Percentiles rank a stretch among this genome's conserved stretches.
Conservation (phyloP, 1,140 invertebrate species). For the Formica selysi region DNA sequence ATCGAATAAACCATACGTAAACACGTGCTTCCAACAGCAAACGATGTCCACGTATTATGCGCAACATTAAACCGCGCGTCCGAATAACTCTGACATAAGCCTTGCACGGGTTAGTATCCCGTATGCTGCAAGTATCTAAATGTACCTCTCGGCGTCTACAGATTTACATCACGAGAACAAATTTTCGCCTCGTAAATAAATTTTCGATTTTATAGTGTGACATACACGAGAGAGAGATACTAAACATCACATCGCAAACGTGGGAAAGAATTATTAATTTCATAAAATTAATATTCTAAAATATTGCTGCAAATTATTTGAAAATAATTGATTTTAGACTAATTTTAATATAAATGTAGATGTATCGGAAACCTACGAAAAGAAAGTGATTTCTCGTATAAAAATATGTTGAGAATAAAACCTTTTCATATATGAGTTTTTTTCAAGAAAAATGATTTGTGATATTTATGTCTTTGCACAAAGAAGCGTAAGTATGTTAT, state of each 20-base stretch:
- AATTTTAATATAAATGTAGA: background rate
- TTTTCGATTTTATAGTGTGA: background rate
- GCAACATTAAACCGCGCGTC: conserved; percentile 46
- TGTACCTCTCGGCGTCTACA: background rate
- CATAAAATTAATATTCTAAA: background rate
- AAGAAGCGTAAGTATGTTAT: too few species aligned
- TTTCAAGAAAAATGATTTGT: too few species aligned
- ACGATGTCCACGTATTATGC: conserved; percentile 47
- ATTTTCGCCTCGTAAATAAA: conserved; percentile 4
- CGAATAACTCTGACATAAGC: conserved; percentile 45
- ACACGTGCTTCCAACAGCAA: conserved; percentile 36
- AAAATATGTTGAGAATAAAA: too few species aligned
- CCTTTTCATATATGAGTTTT: too few species aligned
- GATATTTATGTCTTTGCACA: too few species aligned
- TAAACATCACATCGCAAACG: background rate
- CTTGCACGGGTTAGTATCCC: conserved; percentile 9
- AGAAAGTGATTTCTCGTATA: too few species aligned
- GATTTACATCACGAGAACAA: conserved; percentile 27
- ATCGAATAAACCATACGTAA: conserved; percentile 59
- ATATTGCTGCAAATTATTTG: background rate
- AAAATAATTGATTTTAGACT: conserved; percentile 5
- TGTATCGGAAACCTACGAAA: too few species aligned
- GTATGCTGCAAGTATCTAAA: background rate
- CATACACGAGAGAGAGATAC: too few species aligned
- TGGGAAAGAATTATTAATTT: background rate